A percentile compares a stretch with the other conserved stretches of the same genome.
Conservation (phyloP, 2,113 vertebrate genomes). For the Chloebia gouldiae region DNA sequence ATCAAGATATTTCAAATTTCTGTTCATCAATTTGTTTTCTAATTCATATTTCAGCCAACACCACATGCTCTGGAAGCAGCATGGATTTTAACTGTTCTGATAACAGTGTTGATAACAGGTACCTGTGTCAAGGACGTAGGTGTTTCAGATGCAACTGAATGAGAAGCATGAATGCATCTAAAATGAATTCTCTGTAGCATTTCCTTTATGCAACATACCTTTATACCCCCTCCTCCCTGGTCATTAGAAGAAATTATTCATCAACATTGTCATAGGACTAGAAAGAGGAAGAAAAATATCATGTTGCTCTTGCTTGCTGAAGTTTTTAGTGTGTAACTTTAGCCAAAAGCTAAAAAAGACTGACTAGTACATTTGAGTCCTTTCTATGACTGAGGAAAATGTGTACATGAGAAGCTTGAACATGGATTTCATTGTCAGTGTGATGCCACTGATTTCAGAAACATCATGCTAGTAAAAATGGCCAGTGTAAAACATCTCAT, state of each 20-base stretch:
- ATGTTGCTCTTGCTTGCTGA: neutral
- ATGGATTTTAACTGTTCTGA: neutral
- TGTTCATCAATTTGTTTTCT: neutral
- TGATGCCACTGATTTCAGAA: neutral
- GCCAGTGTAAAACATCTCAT: neutral
- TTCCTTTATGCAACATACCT: neutral
- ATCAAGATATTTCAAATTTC: neutral
- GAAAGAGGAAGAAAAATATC: neutral
- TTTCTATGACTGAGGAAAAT: neutral
- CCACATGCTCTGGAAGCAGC: neutral
- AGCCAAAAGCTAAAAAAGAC: neutral
- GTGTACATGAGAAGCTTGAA: neutral
- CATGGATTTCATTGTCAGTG: neutral
- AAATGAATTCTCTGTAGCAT: neutral
- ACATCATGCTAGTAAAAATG: neutral
- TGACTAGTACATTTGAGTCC: neutral
- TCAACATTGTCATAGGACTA: neutral
- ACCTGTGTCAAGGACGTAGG: neutral
- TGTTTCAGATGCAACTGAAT: neutral
- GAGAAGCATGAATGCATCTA: neutral
- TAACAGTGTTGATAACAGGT: neutral
- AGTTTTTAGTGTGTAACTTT: neutral
- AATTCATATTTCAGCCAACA: neutral
- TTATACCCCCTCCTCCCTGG: fast-evolving
- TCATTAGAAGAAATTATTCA: neutral